Evolutionary conservation across 2,797 vertebrate genomes (phyloP).

Genomic region (Phyllotis vaccarum): DNA sequence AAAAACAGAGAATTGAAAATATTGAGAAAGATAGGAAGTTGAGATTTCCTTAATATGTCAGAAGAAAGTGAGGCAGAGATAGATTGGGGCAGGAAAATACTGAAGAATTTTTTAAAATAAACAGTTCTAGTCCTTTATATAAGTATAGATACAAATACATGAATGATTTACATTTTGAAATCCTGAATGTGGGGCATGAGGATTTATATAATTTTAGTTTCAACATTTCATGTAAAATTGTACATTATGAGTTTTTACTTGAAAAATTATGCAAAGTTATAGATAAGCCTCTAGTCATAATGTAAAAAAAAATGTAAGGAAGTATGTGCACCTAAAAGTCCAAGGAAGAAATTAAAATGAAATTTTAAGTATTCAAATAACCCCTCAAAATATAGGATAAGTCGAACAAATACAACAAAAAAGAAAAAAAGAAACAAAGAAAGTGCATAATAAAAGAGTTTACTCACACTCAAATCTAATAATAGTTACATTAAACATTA

Average conservation of each 20-base stretch:
- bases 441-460: background rate
- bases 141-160: background rate
- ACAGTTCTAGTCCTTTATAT: background rate
- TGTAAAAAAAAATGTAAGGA: background rate
- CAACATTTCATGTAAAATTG: background rate
- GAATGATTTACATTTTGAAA: background rate
- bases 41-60: background rate
- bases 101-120: background rate
- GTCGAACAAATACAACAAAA: background rate
- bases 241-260: background rate
- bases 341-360: background rate
- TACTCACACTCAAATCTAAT: background rate
- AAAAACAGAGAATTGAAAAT: slow-evolving; percentile 2
- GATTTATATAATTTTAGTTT: background rate
- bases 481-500: background rate
- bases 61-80: background rate
- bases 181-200: background rate
- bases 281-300: background rate
- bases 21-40: background rate
- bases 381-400: background rate
- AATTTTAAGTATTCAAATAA: background rate
- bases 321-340: background rate
- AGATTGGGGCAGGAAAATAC: background rate
- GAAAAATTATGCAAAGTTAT: background rate
- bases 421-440: background rate